Conservation (phyloP, 1,140 invertebrate genomes). For the Dolichoris vasculosae region DNA sequence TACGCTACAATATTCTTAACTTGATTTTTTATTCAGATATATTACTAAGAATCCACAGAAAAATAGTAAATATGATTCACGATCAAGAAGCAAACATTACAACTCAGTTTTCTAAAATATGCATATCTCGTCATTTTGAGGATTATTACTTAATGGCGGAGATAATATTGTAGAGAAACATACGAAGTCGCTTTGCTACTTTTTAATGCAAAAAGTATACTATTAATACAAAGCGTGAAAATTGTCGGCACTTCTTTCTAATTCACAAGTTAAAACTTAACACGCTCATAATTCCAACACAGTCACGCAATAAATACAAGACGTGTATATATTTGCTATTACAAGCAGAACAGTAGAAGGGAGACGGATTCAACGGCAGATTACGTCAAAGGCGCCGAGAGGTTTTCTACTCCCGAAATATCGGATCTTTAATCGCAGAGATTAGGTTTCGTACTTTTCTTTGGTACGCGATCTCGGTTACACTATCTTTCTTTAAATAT, state of each 20-base stretch:
- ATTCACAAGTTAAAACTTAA: background rate
- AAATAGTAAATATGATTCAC: background rate
- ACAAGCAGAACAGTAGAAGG: background rate
- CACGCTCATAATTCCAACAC: background rate
- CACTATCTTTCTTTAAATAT: background rate
- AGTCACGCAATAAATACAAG: background rate
- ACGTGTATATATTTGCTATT: background rate
- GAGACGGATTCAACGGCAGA: background rate
- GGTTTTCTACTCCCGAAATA: background rate
- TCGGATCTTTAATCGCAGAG: background rate
- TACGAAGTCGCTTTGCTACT: background rate
- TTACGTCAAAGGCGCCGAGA: conserved; percentile 21
- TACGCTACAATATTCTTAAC: too few relatives aligned
- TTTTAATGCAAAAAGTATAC: background rate
- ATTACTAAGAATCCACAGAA: background rate
- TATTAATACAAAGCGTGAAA: background rate
- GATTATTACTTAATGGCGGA: too few relatives aligned
- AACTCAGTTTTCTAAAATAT: background rate
- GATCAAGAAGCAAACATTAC: background rate
- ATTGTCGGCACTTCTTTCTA: background rate
- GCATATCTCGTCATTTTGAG: too few relatives aligned
- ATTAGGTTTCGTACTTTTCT: conserved; percentile 17
- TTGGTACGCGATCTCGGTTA: background rate
- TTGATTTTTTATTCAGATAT: background rate
- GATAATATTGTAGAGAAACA: too few relatives aligned